These are phyloP conservation scores for Tachyglossus aculeatus DNA, from an alignment of 2,797 vertebrate species.

Conservation along the genomic window DNA sequence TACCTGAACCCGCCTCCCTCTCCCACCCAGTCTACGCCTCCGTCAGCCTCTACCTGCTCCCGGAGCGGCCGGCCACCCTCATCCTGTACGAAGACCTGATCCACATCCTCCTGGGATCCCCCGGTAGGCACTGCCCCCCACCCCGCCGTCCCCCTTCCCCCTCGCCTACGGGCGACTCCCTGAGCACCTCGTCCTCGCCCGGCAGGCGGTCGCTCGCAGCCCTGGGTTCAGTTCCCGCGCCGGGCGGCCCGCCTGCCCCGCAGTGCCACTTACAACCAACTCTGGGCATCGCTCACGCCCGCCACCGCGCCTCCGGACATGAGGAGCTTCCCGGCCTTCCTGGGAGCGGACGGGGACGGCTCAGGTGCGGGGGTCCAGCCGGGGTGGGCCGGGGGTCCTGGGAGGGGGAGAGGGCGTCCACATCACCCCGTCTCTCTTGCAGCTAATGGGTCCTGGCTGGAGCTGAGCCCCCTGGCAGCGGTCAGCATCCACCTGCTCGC, in stretches of 20 bases:
- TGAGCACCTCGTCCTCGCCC: not conserved
- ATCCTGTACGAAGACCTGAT: slow-evolving; percentile 95
- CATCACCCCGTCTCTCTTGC: slow-evolving; percentile 10
- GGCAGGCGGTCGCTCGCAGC: slow-evolving; percentile 88
- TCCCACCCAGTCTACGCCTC: slow-evolving; percentile 83
- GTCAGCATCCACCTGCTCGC: slow-evolving; percentile 90
- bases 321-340: slow-evolving; percentile 89
- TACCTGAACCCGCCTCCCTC: too few relatives aligned
- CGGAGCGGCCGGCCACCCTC: slow-evolving; percentile 91
- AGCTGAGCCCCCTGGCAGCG: slow-evolving; percentile 86
- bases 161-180: not conserved
- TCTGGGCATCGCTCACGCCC: slow-evolving; percentile 88
- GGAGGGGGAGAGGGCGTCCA: not conserved
- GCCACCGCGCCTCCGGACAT: slow-evolving; percentile 87
- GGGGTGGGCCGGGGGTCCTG: not conserved
- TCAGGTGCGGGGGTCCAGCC: slow-evolving; percentile 75
- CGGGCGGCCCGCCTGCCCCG: slow-evolving; percentile 85
- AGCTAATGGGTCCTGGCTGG: slow-evolving; percentile 87
- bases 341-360: slow-evolving; percentile 87
- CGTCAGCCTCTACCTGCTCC: slow-evolving; percentile 91
- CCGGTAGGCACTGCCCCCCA: slow-evolving; percentile 76
- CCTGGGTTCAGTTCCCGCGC: slow-evolving; percentile 91
- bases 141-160: too few relatives aligned
- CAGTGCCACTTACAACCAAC: slow-evolving; percentile 87
- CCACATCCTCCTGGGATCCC: slow-evolving; percentile 91